Base-by-base conservation (phyloP, 1,140 invertebrate genomes). In the Eupeodes corollae region DNA sequence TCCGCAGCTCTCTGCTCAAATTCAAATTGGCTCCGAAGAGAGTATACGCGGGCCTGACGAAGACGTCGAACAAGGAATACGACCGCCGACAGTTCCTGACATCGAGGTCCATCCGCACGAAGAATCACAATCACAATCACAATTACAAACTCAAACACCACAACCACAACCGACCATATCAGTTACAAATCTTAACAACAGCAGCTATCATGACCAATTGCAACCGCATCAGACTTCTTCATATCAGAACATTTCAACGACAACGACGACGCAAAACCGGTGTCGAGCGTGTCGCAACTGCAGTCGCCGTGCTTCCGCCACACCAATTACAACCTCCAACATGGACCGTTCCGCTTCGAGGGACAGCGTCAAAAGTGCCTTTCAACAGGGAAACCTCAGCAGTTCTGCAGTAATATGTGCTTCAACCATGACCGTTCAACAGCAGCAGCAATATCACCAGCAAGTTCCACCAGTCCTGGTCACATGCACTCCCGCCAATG, bases 1-100 rank as follows among this genome's bases (percentile, higher is more conserved):
- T 55, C 80, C 84, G 18, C 83, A 86, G 59, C 71, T 88, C 42
- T 86, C 83, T 16, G 82, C 82, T 14, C 59, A 62, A 14, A 77
- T 77, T 26, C 72, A 73, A 13, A 75, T 82, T 57, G 83, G 83
- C 32, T 86, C 84, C 54, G 84, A 88, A 68, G 86, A 88, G 66
- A 85, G 83, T 58, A 61, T 61, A 54, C 56, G 61, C 1, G 50
- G 52, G 26, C 16, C 6, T 5, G 63, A 65, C 26, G 59, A 66
- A 50, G 68, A 69, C 46, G 71, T 76, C 33, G 82, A 86, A 46
- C 76, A 76, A 42, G 79, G 81, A n/a, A 79, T 85, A 11, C 77
- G 86, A 60, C 19, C 51, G 15, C 18, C 57, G 34, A 88, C 84
- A 51, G 88, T 91, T 52, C 88, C 88, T 13, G 88, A 91, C 64